A percentile compares a stretch with the other conserved stretches of the same genome.
Conservation (phyloP, 1,140 invertebrate species). For the Eupristina koningsbergeri region DNA sequence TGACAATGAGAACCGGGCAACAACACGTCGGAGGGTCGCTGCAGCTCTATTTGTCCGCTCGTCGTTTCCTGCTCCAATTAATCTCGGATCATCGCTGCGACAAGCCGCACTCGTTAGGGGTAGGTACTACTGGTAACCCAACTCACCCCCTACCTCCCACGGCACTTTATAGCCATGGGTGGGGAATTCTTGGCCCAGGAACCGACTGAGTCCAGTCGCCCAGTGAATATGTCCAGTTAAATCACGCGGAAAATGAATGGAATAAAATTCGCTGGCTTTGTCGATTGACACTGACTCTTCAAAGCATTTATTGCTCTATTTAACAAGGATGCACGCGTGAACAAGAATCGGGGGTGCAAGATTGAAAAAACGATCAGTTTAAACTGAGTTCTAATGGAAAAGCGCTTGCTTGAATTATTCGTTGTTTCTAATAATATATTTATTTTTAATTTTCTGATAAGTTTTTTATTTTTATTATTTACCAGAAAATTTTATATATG, state of each 20-base stretch:
- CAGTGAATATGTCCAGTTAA: neutral
- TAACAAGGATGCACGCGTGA: too few relatives aligned
- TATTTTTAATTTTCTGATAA: too few relatives aligned
- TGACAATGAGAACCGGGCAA: conserved; percentile 68
- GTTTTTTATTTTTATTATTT: too few relatives aligned
- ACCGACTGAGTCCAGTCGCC: neutral
- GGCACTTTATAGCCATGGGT: neutral
- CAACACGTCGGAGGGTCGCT: conserved; percentile 46
- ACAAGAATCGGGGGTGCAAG: too few relatives aligned
- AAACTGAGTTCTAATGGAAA: too few relatives aligned
- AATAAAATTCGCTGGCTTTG: too few relatives aligned
- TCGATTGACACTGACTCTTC: too few relatives aligned
- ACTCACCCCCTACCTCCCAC: neutral
- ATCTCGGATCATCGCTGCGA: conserved; percentile 70
- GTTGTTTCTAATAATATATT: too few relatives aligned
- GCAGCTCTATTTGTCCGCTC: conserved; percentile 67
- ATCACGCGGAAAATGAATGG: neutral
- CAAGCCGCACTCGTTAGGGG: conserved; percentile 39
- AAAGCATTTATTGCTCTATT: too few relatives aligned
- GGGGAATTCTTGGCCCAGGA: neutral
- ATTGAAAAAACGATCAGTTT: too few relatives aligned
- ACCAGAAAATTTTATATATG: too few relatives aligned
- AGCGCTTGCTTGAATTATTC: too few relatives aligned
- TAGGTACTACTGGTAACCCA: neutral
- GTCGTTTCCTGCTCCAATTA: conserved; percentile 68